Conservation (phyloP, 2,113 vertebrate genomes). For the Pelmatolapia mariae region DNA sequence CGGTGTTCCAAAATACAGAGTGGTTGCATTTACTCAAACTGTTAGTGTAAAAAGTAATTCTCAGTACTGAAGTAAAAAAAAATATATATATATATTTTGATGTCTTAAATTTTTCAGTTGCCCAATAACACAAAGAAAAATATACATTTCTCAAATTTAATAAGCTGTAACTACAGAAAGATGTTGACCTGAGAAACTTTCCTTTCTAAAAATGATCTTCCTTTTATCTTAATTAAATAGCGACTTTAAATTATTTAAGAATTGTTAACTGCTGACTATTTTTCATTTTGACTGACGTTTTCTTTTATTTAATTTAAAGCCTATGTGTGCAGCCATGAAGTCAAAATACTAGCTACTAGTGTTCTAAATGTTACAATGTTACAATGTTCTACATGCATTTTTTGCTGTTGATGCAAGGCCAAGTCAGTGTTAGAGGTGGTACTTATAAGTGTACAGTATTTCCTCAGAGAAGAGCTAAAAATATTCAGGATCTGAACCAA, state of each 20-base stretch:
- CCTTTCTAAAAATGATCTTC: background rate
- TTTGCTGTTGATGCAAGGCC: background rate
- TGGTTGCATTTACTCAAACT: background rate
- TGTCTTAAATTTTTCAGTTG: background rate
- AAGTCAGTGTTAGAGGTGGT: background rate
- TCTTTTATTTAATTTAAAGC: background rate
- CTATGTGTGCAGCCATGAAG: background rate
- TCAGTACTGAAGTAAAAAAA: background rate
- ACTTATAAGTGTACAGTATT: fast-evolving
- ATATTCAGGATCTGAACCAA: background rate
- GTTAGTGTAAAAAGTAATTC: background rate
- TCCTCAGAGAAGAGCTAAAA: background rate
- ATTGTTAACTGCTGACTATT: background rate
- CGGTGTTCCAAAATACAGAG: background rate
- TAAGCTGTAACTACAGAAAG: background rate
- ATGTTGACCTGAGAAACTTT: background rate
- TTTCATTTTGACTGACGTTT: background rate
- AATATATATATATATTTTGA: background rate
- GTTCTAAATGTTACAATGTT: background rate
- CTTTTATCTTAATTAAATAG: background rate
- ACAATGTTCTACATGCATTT: background rate
- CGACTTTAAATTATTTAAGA: background rate
- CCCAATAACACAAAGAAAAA: background rate
- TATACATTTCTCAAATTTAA: background rate
- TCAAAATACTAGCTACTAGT: background rate